Evolutionary conservation across 2,113 vertebrate genomes (phyloP).

Genomic region (Saccopteryx bilineata): DNA sequence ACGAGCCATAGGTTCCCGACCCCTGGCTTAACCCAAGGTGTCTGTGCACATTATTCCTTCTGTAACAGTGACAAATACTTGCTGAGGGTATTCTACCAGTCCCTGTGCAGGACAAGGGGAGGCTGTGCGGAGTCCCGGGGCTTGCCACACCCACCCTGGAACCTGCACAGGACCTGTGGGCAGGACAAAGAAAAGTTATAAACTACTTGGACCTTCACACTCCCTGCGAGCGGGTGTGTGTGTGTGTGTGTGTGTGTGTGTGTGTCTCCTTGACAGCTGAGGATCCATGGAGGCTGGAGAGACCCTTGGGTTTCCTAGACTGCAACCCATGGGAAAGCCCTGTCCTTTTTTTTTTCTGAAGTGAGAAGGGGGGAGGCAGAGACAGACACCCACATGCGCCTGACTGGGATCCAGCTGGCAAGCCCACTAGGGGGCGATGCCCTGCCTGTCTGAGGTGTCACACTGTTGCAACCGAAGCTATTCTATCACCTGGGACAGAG

Average conservation of each 20-base stretch:
- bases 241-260: no score
- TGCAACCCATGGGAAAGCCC: background rate
- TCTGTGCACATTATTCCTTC: accelerated
- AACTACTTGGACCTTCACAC: background rate
- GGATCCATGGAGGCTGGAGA: background rate
- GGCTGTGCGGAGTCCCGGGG: background rate
- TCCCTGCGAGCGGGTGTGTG: background rate
- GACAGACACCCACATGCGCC: no score
- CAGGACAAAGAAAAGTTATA: background rate
- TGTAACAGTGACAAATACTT: no score
- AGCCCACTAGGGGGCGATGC: no score
- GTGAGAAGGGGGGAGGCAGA: no score
- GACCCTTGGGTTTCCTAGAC: background rate
- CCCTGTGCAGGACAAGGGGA: accelerated
- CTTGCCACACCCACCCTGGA: background rate
- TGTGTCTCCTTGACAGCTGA: background rate
- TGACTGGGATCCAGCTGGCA: no score
- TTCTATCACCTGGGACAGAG: no score
- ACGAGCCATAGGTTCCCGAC: no score
- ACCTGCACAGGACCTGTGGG: background rate
- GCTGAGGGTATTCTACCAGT: no score
- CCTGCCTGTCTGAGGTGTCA: no score
- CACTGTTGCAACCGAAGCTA: no score
- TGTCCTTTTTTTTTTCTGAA: no score
- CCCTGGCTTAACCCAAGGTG: background rate